Base-by-base conservation (phyloP, 2,797 vertebrate species). In the Acomys russatus region DNA sequence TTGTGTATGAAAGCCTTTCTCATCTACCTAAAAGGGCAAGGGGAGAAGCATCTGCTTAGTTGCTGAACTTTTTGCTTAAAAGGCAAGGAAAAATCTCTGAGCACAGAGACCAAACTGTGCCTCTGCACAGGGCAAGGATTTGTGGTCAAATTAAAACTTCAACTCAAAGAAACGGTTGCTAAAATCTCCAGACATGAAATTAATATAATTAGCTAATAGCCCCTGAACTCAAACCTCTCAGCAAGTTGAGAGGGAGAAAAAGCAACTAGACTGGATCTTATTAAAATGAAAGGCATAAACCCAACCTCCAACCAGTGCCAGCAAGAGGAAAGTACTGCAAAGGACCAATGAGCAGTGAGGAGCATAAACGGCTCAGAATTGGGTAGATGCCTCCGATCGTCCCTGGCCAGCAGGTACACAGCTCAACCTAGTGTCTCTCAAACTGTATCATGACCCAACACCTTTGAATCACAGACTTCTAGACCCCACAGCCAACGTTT, bases 151-250 rank as follows among this genome's bases (percentile, higher is more conserved):
- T 94, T 94, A 94, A 96, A 94, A 96, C 74, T 93, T 89, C 92
- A 89, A n/a, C 93, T 93, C 89, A 88, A 97, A 96, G 88, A 92
- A 94, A 74, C 38, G 90, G 86, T 92, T 96, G 93, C 92, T 96
- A 94, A 93, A 97, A 93, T 93, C 89, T 74, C 78, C 79, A 97
- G 92, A 96, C 93, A 96, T 78, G 92, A 97, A 97, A 96, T 97
- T 97, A 92, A 97, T 97, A 95, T 96, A 92, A 97, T 97, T 96
- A 96, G 76, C 33, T 91, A 95, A 96, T 91, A 94, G 79, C 71
- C 59, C 49, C 86, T 96, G 96, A 96, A 96, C 94, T 96, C 85
- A 93, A 94, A 92, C 95, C 89, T 96, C 84, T 95, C 64, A 92
- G 88, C 63, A 90, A 94, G 68, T 80, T 38, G 73, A 87, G 51